Percentiles rank a stretch among this genome's conserved stretches.
phyloP scores from a whole-genome alignment of 2,113 vertebrate genomes.

The Callospermophilus lateralis region DNA sequence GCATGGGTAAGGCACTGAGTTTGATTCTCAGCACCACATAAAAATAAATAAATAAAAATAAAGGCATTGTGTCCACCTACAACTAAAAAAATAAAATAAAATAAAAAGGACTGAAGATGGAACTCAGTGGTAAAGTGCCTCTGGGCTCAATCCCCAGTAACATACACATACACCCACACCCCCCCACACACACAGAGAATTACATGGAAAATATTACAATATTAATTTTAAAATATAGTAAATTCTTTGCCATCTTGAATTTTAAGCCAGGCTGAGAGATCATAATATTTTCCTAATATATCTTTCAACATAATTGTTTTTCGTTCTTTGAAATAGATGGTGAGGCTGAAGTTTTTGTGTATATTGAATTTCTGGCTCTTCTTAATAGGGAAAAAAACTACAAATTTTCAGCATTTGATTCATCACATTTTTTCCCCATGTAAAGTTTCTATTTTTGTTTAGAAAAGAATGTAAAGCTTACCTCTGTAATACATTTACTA shows the following conservation, averaged over 20 bases:
- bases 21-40: no score
- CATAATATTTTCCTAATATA: not conserved
- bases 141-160: no score
- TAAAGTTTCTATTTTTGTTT: constrained; percentile 39
- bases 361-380: not conserved
- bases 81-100: no score
- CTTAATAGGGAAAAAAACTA: not conserved
- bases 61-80: no score
- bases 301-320: constrained; percentile 47
- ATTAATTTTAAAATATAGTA: constrained; percentile 47
- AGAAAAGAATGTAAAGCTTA: constrained; percentile 37
- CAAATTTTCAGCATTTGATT: not conserved
- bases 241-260: constrained; percentile 49
- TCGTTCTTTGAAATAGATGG: constrained; percentile 1
- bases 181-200: no score
- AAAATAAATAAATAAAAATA: no score
- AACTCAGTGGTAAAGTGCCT: no score
- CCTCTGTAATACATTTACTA: not conserved
- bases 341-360: fast-evolving
- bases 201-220: not conserved
- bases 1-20: no score
- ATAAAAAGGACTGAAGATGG: no score
- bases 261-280: constrained; percentile 51
- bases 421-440: constrained; percentile 42
- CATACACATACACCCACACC: no score